Percentiles rank a stretch among this genome's conserved stretches.
These are phyloP conservation scores for Cyanocitta stelleri DNA, from an alignment of 2,113 vertebrate species.

Conservation along the genomic window DNA sequence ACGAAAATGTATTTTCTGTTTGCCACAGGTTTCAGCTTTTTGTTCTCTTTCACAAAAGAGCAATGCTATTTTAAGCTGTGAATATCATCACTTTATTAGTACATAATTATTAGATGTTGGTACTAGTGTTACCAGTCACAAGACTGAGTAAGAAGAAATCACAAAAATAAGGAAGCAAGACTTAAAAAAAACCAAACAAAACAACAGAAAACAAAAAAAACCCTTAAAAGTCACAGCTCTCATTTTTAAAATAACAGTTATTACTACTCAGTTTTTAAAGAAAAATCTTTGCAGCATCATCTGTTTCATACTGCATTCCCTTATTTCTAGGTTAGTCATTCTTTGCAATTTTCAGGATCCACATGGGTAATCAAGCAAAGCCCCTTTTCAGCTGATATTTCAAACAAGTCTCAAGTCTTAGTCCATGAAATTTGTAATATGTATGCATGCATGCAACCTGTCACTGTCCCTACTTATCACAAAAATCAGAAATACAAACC, in stretches of 20 bases:
- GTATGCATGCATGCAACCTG: not conserved
- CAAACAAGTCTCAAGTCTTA: not conserved
- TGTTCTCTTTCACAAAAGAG: not conserved
- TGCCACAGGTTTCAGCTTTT: not conserved
- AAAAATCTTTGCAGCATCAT: not conserved
- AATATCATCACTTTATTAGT: not conserved
- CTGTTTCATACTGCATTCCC: not conserved
- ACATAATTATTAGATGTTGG: not conserved
- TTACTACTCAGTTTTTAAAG: not conserved
- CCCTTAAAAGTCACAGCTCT: not conserved
- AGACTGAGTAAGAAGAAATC: not conserved
- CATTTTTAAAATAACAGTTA: not conserved
- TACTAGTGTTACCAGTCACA: not conserved
- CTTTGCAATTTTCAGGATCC: not conserved
- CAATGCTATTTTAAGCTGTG: not conserved
- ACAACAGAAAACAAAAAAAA: not conserved
- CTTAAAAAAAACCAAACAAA: not conserved
- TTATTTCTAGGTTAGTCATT: not conserved
- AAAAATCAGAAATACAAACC: constrained; percentile 33
- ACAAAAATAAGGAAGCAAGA: not conserved
- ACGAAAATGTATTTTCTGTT: not conserved
- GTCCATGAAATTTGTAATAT: not conserved
- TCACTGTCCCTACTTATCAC: constrained; percentile 15
- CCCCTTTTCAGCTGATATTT: not conserved
- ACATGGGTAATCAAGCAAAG: not conserved